Conservation (phyloP, 2,113 vertebrate genomes). For the Nothoprocta perdicaria region DNA sequence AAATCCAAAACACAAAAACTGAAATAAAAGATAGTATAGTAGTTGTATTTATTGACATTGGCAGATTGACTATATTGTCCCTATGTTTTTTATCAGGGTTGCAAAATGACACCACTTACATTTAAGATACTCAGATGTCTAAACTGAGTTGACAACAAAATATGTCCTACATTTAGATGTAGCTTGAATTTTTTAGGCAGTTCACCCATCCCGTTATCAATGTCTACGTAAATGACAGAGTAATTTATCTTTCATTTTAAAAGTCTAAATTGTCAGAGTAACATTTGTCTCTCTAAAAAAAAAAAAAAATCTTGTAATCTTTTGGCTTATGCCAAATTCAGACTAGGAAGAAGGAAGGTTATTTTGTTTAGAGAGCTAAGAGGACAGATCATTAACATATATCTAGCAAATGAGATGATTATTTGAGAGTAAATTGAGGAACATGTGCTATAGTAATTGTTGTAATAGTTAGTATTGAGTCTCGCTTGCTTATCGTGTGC, state of each 20-base stretch:
- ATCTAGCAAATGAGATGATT: neutral
- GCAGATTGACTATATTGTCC: neutral
- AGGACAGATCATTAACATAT: neutral
- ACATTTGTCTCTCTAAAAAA: neutral
- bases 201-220: neutral
- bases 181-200: neutral
- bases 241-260: neutral
- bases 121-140: neutral
- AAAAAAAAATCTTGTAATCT: neutral
- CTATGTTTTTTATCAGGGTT: neutral
- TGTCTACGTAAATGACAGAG: neutral
- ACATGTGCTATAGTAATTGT: neutral
- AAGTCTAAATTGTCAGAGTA: neutral
- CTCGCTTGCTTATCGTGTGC: neutral
- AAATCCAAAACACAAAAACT: neutral
- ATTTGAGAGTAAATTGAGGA: neutral
- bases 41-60: neutral
- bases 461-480: neutral
- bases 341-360: neutral
- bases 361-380: neutral
- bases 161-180: neutral
- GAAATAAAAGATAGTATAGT: neutral
- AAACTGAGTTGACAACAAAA: slow-evolving; percentile 3
- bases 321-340: neutral
- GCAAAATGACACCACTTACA: neutral